Base-by-base conservation (phyloP, 2,888 invertebrate species). In the Ophion obscuratus region DNA sequence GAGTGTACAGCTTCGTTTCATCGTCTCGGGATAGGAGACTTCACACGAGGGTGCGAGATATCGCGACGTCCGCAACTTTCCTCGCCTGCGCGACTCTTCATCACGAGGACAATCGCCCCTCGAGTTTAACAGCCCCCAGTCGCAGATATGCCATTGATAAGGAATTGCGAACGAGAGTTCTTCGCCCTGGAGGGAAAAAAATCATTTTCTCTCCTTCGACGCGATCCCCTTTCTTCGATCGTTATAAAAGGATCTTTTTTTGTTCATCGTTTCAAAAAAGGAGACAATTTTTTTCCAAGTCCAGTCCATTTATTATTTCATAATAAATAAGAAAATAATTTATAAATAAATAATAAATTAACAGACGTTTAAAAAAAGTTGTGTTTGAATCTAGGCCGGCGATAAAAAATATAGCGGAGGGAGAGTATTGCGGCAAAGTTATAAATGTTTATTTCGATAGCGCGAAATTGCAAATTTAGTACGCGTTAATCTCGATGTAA, bases 11-110 rank as follows among this genome's bases (percentile, higher is more conserved):
- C 78, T 68, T 68, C 68, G 78, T 78, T 61, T 78, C 78, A 71
- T 59, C 62, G 74, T 79, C 73, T 68, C 62, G 47, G 67, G 44
- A 47, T 14, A 47, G 71, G 68, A 70, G 44, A 76, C 20, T 61
- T 27, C 47, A 27, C 31, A 27, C 47, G 53, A 67, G 83, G 78
- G 83, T 79, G 74, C 78, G 36, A 74, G 79, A 83, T 67, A 66
- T 79, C 74, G 83, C 83, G 61, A 68, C 78, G 68, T 68, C 61
- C 66, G 79, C 83, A 61, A 36, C 57, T 62, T 83, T 79, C 68
- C 73, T 59, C 66, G 57, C 66, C 10, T 36, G 14, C 57, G 27
- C 47, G 53, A 20, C 59, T 20, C 44, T 64, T 40, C 76, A 71
- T 61, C 57, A 20, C 11, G 20, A 68, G 57, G 40, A 77, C 57